phyloP scores from a whole-genome alignment of 2,113 vertebrate species.

The Copsychus sechellarum region DNA sequence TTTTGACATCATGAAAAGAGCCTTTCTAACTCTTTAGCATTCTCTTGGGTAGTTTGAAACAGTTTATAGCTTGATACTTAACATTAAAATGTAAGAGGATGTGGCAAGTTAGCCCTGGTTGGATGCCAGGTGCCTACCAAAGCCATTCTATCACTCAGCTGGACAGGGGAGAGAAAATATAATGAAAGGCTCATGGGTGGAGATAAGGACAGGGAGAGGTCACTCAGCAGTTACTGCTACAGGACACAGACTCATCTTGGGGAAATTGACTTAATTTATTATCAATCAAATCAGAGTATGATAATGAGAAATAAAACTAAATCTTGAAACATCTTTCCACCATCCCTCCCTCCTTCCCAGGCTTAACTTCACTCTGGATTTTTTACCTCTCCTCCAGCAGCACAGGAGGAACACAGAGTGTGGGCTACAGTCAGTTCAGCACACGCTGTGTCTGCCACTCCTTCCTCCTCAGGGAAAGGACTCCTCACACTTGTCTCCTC shows the following conservation, averaged over 20 bases:
- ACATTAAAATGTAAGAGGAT: neutral
- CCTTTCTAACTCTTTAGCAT: neutral
- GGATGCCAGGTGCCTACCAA: neutral
- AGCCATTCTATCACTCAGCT: neutral
- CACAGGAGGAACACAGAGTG: neutral
- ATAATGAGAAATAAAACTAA: neutral
- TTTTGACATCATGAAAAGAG: neutral
- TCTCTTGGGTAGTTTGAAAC: neutral
- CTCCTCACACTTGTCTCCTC: neutral
- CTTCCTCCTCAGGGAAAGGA: too few species aligned
- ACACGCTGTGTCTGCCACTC: rapidly evolving
- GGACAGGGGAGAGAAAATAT: neutral
- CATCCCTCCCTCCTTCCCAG: neutral
- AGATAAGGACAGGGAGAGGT: neutral
- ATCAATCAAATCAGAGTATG: neutral
- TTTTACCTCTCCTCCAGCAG: rapidly evolving
- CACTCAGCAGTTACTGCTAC: neutral
- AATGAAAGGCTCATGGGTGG: neutral
- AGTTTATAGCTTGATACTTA: neutral
- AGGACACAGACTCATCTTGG: neutral
- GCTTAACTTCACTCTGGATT: neutral
- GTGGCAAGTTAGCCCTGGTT: neutral
- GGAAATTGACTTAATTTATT: neutral
- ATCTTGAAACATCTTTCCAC: neutral
- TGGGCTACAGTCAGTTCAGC: neutral